phyloP scores from a whole-genome alignment of 2,888 invertebrate genomes.

The Nomada ferruginata region DNA sequence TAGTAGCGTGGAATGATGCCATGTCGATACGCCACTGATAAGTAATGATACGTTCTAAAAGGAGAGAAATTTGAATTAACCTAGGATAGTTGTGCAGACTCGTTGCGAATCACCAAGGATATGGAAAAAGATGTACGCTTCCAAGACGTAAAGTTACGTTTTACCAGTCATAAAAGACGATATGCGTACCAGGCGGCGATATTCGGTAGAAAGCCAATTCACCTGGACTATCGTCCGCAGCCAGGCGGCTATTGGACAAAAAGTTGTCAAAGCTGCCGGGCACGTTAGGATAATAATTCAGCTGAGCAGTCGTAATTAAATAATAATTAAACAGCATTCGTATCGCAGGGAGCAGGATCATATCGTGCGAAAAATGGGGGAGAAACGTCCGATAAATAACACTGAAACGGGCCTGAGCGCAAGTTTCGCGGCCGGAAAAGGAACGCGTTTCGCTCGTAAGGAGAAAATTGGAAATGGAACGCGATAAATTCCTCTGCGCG shows the following conservation, averaged over 20 bases:
- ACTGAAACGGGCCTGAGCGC: neutral
- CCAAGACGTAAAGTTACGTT: slow-evolving; percentile 17
- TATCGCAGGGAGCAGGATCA: neutral
- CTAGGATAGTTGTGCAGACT: neutral
- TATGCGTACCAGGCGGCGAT: neutral
- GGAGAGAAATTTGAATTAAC: slow-evolving; percentile 17
- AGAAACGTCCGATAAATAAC: slow-evolving; percentile 38
- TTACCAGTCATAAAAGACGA: slow-evolving; percentile 28
- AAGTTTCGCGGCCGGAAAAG: neutral
- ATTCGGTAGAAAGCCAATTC: slow-evolving; percentile 65
- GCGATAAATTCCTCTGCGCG: slow-evolving; percentile 40
- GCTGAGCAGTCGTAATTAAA: too few relatives aligned
- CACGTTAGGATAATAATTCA: too few relatives aligned
- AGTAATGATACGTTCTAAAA: too few relatives aligned
- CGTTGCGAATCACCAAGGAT: neutral
- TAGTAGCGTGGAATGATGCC: slow-evolving; percentile 4
- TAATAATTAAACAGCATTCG: too few relatives aligned
- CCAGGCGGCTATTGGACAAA: slow-evolving; percentile 64
- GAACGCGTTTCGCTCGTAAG: neutral
- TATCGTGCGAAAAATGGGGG: neutral
- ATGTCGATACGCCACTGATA: slow-evolving; percentile 1
- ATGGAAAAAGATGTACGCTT: too few relatives aligned
- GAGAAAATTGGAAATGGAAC: slow-evolving; percentile 53
- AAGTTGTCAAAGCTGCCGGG: slow-evolving; percentile 33
- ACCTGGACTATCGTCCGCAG: slow-evolving; percentile 46